These are phyloP conservation scores for Tyrannus savana DNA, from an alignment of 2,113 vertebrate genomes.

Conservation along the genomic window DNA sequence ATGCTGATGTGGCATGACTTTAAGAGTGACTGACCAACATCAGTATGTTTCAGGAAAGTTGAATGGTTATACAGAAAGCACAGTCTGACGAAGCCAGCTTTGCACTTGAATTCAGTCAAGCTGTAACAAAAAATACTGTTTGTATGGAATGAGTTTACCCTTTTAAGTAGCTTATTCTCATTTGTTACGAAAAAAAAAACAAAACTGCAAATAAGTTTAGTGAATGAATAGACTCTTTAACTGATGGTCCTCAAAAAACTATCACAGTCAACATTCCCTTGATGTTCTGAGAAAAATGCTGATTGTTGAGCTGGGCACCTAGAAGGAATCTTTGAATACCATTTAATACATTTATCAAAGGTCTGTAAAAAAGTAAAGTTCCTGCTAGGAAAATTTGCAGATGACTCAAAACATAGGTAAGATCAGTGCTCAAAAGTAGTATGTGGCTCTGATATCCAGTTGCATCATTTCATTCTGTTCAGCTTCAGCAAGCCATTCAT, in stretches of 20 bases:
- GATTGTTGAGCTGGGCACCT: background rate
- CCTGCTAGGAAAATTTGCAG: background rate
- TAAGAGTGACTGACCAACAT: background rate
- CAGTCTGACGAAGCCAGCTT: background rate
- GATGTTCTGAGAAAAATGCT: background rate
- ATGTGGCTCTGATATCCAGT: background rate
- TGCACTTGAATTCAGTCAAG: background rate
- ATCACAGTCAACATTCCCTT: background rate
- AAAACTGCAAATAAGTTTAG: background rate
- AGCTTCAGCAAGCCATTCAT: background rate
- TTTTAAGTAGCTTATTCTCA: background rate
- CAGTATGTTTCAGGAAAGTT: background rate
- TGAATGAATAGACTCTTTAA: background rate
- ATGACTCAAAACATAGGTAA: background rate
- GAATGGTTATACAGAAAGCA: background rate
- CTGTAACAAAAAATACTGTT: background rate
- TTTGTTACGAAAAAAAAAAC: accelerated
- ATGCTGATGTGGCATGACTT: background rate
- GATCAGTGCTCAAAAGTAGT: background rate
- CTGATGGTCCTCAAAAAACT: background rate
- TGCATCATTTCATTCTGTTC: background rate
- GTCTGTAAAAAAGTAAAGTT: background rate
- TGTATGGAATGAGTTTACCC: background rate
- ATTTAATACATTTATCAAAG: background rate
- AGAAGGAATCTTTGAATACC: background rate